Evolutionary conservation across 2,888 invertebrate genomes (phyloP), one percentile per base, ranked within the genome.

Genomic region (Clanis bilineata): DNA sequence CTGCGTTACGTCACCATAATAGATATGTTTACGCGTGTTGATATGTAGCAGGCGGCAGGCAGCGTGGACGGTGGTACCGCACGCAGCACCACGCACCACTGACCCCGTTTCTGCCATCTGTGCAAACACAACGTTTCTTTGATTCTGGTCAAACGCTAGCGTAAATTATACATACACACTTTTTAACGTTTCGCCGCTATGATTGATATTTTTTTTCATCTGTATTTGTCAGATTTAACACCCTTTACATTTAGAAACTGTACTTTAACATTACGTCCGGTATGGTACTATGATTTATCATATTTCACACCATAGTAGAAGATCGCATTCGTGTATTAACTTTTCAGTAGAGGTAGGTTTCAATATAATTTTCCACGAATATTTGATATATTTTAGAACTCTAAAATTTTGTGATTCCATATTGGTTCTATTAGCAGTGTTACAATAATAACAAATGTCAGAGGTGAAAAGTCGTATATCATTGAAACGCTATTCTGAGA

Each of bases 31-130:
- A 85, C 76, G 78, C 76, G 79, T 76, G 75, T 83, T 80, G 78
- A 82, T 85, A 79, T 83, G 82, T 83, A 80, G 80, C 73, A 79
- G 78, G 80, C 74, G 76, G 81, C 81, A 80, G 82, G n/a, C n/a
- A n/a, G n/a, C n/a, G n/a, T n/a, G n/a, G n/a, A n/a, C n/a, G n/a
- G n/a, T n/a, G n/a, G n/a, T n/a, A n/a, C 82, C 39, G 39, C 15
- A 41, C 39, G n/a, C 12, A n/a, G 81, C 82, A 79, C 82, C 82
- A 86, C 82, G 57, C 70, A 83, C 86, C 74, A 83, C 86, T 90
- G 91, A 90, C 92, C 91, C 73, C 71, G 72, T 83, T 91, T 79
- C 80, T 71, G 68, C 71, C 88, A 86, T 83, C 88, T 86, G 86
- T 82, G 80, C 72, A 77, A 82, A 84, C 78, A 79, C 79, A 76